Evolutionary conservation across 2,888 invertebrate genomes (phyloP), one percentile per base, ranked within the genome.

Genomic region (Nowickia ferox): DNA sequence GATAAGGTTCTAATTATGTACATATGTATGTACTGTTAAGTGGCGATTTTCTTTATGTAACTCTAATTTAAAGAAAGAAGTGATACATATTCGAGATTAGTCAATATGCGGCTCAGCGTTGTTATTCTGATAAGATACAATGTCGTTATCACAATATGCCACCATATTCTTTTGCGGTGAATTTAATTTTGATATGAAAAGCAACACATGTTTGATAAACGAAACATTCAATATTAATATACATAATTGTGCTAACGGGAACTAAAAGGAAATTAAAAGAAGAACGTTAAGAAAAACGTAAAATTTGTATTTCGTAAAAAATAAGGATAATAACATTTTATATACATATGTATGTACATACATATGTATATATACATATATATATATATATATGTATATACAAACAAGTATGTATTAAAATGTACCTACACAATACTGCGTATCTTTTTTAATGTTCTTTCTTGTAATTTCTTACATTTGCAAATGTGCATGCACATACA

Each of bases 161-260:
- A 6, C 17, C 46, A 65, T 15, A 4, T 11, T 46, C 1, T 11
- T 44, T 44, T 44, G 13, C 9, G 46, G 65, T 44, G 40, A 42
- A 5, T 15, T 15, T 15, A 5, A 17, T 6, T 53, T 22, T 1
- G 30, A 38, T 17, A 19, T 46, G 9, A n/a, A 9, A 48, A 51
- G 17, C 17, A 57, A 69, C 59, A 48, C 3, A 51, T 48, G 46
- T 63, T 65, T 46, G 15, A 30, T 13, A 55, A 83, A 65, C 48
- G 72, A 71, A 71, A 76, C 83, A 83, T 77, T 83, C 72, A 77
- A 72, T 77, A 71, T 77, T 76, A 30, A 30, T 77, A 71, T 65
- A 66, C 44, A 17, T 40, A 65, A 72, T 72, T 57, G 19, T 48
- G 57, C 46, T 55, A 46, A 59, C 15, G 4, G 51, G 2, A 0